Percentiles rank a stretch among this genome's conserved stretches.
Conservation (phyloP, 2,888 invertebrate genomes). For the Emmelina monodactyla region DNA sequence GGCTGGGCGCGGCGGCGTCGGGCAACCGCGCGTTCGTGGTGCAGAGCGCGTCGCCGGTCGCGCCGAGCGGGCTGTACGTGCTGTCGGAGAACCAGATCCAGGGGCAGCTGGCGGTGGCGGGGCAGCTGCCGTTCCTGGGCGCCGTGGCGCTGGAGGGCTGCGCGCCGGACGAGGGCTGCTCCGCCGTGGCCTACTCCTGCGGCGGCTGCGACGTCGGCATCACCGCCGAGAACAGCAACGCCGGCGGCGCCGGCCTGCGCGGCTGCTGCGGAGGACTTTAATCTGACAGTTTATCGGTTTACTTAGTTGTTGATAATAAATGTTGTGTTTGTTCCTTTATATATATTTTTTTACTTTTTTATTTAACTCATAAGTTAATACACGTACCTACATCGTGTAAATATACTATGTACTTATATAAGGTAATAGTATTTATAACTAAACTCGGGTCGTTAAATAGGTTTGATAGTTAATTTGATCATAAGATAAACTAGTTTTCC, state of each 20-base stretch:
- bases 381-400: too few relatives aligned
- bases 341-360: too few relatives aligned
- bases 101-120: conserved; percentile 23
- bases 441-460: too few relatives aligned
- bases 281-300: too few relatives aligned
- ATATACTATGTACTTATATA: too few relatives aligned
- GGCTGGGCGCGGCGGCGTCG: too few relatives aligned
- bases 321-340: too few relatives aligned
- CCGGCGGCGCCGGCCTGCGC: neutral
- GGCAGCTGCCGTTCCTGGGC: conserved; percentile 27
- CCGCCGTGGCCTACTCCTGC: conserved; percentile 20
- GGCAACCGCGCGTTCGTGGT: conserved; percentile 18
- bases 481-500: too few relatives aligned
- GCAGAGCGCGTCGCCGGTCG: conserved; percentile 23
- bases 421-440: too few relatives aligned
- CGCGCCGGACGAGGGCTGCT: conserved; percentile 20
- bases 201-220: conserved; percentile 21
- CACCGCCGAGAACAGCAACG: conserved; percentile 11
- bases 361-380: too few relatives aligned
- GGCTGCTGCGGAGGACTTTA: conserved; percentile 1
- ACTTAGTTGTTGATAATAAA: too few relatives aligned
- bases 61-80: conserved; percentile 24
- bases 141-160: conserved; percentile 26
- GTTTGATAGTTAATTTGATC: too few relatives aligned
- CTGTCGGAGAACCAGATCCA: conserved; percentile 26